Base-by-base conservation (phyloP, 2,113 vertebrate species). In the Calidris pugnax region DNA sequence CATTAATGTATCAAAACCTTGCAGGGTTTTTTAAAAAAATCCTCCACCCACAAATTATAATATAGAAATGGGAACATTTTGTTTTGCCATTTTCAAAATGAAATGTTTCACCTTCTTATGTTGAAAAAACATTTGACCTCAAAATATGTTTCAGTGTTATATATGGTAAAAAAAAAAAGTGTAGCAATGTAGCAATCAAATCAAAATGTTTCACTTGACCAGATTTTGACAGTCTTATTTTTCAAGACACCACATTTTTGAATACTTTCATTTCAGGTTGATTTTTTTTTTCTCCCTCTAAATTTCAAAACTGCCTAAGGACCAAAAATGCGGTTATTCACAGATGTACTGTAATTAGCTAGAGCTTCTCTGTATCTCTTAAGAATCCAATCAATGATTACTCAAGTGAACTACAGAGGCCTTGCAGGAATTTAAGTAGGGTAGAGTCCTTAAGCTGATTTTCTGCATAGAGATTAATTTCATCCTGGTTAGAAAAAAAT, bases 401-500 rank as follows among this genome's bases (percentile, higher is more conserved):
- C 60, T 92, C 37, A 15, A 95, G 93, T 67, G 93, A 86, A 72
- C 57, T 39, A 39, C 75, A 43, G 85, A 85, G 59, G 67, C 55
- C 85, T 93, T 39, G 85, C 63, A 50, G 86, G 63, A 94, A 87
- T 59, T 90, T 85, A 74, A 92, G 94, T 7, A 71, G 83, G 45
- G 63, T 50, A 57, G 90, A 92, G 45, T 35, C 79, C 83, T 93
- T 71, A 75, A 78, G 83, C 64, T 89, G 89, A 90, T 97, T 97
- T 93, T 82, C 96, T 92, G 75, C 63, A 72, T 30, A 23, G 83
- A 84, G 86, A 95, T 93, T 84, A 93, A 90, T 96, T 96, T 87
- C 72, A 73, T 59, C 37, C 2, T 15, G 22, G 79, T 33, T 47
- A 26, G 83, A 93, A 89, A 80, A 37, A 95, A 87, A 80, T 35